phyloP scores from a whole-genome alignment of 2,888 invertebrate species.

The Cylindroiulus punctatus region DNA sequence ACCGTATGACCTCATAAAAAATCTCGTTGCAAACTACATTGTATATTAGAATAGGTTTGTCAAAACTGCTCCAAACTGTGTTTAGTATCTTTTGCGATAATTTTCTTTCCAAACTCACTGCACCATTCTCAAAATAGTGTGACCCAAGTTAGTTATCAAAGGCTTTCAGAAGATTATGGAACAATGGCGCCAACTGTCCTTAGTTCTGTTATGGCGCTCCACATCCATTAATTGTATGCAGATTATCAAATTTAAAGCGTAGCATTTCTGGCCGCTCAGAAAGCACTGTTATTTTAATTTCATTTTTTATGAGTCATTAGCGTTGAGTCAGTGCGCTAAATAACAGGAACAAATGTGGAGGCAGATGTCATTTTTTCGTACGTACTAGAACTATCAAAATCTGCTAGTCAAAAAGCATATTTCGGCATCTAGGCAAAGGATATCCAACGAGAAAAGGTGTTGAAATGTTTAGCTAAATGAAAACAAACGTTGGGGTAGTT shows the following conservation, averaged over 20 bases:
- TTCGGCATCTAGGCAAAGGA: not conserved
- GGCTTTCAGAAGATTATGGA: not conserved
- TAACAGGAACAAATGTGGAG: slow-evolving; percentile 45
- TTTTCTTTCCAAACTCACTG: not conserved
- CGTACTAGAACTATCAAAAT: not conserved
- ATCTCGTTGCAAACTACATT: no score
- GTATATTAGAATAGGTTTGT: no score
- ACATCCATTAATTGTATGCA: not conserved
- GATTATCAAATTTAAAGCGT: not conserved
- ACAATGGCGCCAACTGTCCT: not conserved
- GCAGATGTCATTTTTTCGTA: not conserved
- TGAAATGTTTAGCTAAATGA: not conserved
- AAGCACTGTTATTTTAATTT: slow-evolving; percentile 7
- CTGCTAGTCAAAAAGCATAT: not conserved
- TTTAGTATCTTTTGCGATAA: not conserved
- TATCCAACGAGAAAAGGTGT: not conserved
- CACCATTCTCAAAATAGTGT: not conserved
- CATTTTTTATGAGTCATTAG: slow-evolving; percentile 45
- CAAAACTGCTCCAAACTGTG: not conserved
- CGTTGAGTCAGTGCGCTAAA: slow-evolving; percentile 41
- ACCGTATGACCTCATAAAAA: no score
- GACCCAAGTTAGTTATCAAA: not conserved
- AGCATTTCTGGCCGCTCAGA: not conserved
- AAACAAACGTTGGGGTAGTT: not conserved
- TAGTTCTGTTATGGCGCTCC: not conserved